Evolutionary conservation across 1,140 invertebrate species (phyloP).

Genomic region (Plodia interpunctella): DNA sequence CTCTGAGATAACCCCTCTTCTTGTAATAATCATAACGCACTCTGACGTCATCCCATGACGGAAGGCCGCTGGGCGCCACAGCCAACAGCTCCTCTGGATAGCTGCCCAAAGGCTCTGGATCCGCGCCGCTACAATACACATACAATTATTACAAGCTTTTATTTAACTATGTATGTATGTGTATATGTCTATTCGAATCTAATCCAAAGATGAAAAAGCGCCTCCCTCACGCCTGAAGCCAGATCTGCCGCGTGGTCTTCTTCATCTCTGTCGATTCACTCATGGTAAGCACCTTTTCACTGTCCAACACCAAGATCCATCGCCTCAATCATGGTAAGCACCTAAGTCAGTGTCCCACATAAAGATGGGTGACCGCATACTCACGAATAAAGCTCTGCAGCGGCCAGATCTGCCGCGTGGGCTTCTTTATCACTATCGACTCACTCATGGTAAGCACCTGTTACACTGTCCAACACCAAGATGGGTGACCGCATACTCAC

Average conservation of each 20-base stretch:
- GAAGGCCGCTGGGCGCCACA: constrained; percentile 83
- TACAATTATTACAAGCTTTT: too few species aligned
- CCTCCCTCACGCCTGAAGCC: too few species aligned
- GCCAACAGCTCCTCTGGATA: constrained; percentile 86
- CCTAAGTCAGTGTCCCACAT: too few species aligned
- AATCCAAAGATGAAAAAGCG: too few species aligned
- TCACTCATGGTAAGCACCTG: constrained; percentile 45
- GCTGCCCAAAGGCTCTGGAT: constrained; percentile 84
- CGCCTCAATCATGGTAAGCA: too few species aligned
- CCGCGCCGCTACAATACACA: constrained; percentile 73
- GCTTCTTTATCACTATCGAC: constrained; percentile 62
- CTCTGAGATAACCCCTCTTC: constrained; percentile 87
- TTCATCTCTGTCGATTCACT: constrained; percentile 44
- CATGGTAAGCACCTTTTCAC: too few species aligned
- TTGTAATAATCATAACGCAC: constrained; percentile 92
- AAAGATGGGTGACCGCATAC: constrained; percentile 26
- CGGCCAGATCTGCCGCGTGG: constrained; percentile 24
- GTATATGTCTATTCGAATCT: too few species aligned
- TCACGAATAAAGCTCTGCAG: constrained; percentile 16
- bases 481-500: constrained; percentile 32
- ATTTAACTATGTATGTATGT: too few species aligned
- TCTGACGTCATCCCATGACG: constrained; percentile 90
- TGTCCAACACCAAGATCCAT: too few species aligned
- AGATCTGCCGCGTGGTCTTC: constrained; percentile 23
- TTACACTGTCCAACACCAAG: too few species aligned